A percentile compares a stretch with the other conserved stretches of the same genome.
These are phyloP conservation scores for Geopemphigus sp. DNA, from an alignment of 1,140 invertebrate genomes.

Conservation along the genomic window DNA sequence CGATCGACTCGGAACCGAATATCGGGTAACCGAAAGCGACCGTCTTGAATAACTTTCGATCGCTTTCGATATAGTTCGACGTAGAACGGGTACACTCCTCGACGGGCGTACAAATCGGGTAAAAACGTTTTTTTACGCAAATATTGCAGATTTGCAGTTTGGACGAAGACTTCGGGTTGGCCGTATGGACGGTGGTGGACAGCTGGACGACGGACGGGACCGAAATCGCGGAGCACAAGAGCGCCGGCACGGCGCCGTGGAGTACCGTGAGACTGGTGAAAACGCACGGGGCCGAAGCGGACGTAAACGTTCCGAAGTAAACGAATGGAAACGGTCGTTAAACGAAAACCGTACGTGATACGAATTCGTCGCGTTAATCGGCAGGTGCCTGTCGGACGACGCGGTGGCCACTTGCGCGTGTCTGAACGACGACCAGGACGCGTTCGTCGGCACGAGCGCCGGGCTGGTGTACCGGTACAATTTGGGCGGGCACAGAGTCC, in stretches of 20 bases:
- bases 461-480: slow-evolving; percentile 20
- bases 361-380: too few relatives aligned
- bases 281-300: neutral
- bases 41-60: too few relatives aligned
- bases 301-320: slow-evolving; percentile 31
- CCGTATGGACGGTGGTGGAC: slow-evolving; percentile 3
- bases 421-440: slow-evolving; percentile 8
- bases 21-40: too few relatives aligned
- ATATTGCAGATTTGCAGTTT: slow-evolving; percentile 30
- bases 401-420: neutral
- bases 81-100: too few relatives aligned
- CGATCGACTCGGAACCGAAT: too few relatives aligned
- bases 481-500: slow-evolving; percentile 11
- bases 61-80: too few relatives aligned
- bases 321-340: too few relatives aligned
- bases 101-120: too few relatives aligned
- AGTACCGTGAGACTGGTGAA: slow-evolving; percentile 10
- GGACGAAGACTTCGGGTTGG: slow-evolving; percentile 25
- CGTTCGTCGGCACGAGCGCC: slow-evolving; percentile 28
- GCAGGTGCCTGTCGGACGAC: neutral
- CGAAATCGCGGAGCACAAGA: neutral
- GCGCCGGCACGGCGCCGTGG: slow-evolving; percentile 6
- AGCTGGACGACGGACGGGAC: neutral
- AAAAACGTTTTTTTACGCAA: too few relatives aligned
- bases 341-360: too few relatives aligned